Evolutionary conservation across 2,113 vertebrate species (phyloP).

Genomic region (Xyliphius kryptos): DNA sequence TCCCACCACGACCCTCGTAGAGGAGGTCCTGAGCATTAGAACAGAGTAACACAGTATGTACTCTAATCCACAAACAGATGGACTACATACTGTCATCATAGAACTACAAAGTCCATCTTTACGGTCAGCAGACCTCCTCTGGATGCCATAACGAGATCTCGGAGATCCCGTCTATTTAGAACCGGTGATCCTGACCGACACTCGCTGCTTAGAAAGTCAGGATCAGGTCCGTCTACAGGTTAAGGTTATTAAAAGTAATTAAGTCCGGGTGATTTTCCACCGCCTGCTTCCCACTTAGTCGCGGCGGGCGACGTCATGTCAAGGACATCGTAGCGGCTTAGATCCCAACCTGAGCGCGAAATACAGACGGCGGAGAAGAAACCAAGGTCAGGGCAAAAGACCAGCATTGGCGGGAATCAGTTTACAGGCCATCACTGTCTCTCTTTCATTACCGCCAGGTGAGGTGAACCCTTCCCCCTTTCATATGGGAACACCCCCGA

Average conservation of each 20-base stretch:
- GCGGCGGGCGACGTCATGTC: conserved; percentile 25
- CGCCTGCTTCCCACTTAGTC: conserved; percentile 14
- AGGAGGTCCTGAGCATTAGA: too few species aligned
- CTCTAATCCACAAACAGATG: too few species aligned
- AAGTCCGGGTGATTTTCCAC: conserved; percentile 21
- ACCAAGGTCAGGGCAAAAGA: background rate
- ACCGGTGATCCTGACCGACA: background rate
- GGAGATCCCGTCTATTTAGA: too few species aligned
- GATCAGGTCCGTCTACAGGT: conserved; percentile 19
- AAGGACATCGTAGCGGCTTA: conserved; percentile 35
- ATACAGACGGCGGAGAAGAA: background rate
- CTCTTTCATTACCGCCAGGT: background rate
- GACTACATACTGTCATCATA: too few species aligned
- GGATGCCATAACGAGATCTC: too few species aligned
- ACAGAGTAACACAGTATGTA: too few species aligned
- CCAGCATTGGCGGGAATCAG: conserved; percentile 9
- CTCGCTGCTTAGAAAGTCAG: conserved; percentile 25
- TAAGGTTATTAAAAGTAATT: conserved; percentile 38
- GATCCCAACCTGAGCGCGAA: conserved; percentile 11
- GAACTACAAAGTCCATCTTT: too few species aligned
- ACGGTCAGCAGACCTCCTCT: too few species aligned
- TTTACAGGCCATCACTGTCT: conserved; percentile 2
- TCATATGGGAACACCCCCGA: background rate
- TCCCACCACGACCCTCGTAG: too few species aligned
- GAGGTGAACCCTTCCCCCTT: conserved; percentile 1